Evolutionary conservation across 2,797 vertebrate species (phyloP), one percentile per base, ranked within the genome.

Genomic region (Corythornis leucogaster): DNA sequence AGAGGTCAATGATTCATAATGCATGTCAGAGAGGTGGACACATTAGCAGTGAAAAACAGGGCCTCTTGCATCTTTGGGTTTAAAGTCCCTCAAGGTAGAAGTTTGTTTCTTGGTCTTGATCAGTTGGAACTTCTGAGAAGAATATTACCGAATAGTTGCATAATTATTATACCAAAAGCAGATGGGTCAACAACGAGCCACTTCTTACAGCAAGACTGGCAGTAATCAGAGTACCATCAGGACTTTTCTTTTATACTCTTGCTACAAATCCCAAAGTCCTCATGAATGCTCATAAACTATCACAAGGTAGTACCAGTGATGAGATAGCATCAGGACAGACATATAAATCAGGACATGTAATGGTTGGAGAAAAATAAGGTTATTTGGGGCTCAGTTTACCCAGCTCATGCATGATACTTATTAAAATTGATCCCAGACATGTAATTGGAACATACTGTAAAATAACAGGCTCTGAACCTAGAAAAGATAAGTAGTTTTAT

Each of bases 391-490:
- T 77, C 38, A 68, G 6, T 6, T 64, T 85, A n/a, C 12, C 21
- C 61, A 77, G 20, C 40, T 25, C 8, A 67, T 2, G 6, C 13
- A 46, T 15, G 13, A 73, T 66, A 46, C 3, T 81, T 54, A 74
- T 54, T 81, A 79, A 86, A 92, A 90, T 48, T 73, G 43, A 93
- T 77, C 50, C 45, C 63, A 87, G 83, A 68, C 53, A 51, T 20
- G 30, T 77, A 85, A 91, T 78, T 30, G 62, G 61, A 62, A 67
- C 4, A 26, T 53, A 64, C 8, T 86, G 46, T 43, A 74, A 80
- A 92, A 77, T 77, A 67, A 46, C 50, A 54, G 53, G 40, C n/a
- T 61, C 16, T 33, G 46, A 88, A 78, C 19, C 18, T n/a, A 75
- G 75, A 87, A 89, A 71, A 74, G 48, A 19, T 12, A 62, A 55